These are phyloP conservation scores for Drosophila elegans DNA, from an alignment of 1,140 invertebrate genomes.

Conservation along the genomic window DNA sequence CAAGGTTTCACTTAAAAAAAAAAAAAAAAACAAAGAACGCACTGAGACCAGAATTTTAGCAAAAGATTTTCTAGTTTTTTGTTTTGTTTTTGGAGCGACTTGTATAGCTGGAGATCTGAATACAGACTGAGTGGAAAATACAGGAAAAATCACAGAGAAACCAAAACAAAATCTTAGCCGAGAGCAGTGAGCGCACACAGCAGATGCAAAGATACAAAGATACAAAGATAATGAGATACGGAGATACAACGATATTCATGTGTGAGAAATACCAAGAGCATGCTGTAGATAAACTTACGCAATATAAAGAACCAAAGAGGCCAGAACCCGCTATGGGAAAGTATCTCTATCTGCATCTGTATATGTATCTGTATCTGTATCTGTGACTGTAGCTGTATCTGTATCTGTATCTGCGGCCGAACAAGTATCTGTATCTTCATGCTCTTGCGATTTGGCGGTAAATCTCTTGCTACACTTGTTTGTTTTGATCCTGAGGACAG, in stretches of 20 bases:
- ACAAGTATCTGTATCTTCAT: slow-evolving; percentile 16
- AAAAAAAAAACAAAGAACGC: slow-evolving; percentile 4
- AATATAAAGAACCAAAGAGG: slow-evolving; percentile 53
- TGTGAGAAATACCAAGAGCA: slow-evolving; percentile 21
- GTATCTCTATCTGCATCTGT: slow-evolving; percentile 8
- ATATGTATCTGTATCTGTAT: slow-evolving; percentile 1
- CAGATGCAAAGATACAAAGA: slow-evolving; percentile 12
- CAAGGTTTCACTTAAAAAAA: slow-evolving; percentile 13
- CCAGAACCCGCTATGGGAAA: slow-evolving; percentile 25
- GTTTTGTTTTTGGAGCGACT: slow-evolving; percentile 33
- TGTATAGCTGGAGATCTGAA: slow-evolving; percentile 74
- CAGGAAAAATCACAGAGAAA: slow-evolving; percentile 54
- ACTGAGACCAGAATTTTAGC: background rate
- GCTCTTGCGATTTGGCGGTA: slow-evolving; percentile 45
- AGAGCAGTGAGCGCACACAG: slow-evolving; percentile 35
- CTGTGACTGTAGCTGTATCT: slow-evolving; percentile 5
- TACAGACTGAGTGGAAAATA: slow-evolving; percentile 78
- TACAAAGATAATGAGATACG: slow-evolving; percentile 15
- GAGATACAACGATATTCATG: slow-evolving; percentile 5
- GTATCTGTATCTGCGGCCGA: slow-evolving; percentile 12
- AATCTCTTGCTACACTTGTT: slow-evolving; percentile 55
- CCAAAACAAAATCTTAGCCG: slow-evolving; percentile 65
- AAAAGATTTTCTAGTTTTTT: background rate
- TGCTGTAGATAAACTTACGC: slow-evolving; percentile 75
- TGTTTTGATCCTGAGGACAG: slow-evolving; percentile 51